Conservation (phyloP, 1,140 invertebrate species). For the Phymorhynchus buccinoides region DNA sequence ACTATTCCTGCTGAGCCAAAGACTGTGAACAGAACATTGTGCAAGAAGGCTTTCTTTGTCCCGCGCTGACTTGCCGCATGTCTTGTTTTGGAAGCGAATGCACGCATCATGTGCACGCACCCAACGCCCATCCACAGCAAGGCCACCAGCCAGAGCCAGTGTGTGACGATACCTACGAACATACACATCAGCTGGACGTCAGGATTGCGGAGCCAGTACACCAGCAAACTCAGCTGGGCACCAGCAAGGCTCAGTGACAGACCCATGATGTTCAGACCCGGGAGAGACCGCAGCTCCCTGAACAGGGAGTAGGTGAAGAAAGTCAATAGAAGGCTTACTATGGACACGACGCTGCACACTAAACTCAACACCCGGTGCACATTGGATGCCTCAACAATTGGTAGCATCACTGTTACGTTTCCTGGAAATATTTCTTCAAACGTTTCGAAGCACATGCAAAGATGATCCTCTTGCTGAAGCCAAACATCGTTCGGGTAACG, state of each 20-base stretch:
- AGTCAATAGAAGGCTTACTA: too few species aligned
- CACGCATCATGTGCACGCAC: too few species aligned
- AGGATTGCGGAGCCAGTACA: constrained; percentile 80
- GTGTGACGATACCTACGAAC: too few species aligned
- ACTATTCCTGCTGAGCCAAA: constrained; percentile 10
- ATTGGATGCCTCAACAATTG: background rate
- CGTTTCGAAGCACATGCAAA: background rate
- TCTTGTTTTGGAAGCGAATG: constrained; percentile 37
- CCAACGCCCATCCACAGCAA: too few species aligned
- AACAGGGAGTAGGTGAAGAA: constrained; percentile 70
- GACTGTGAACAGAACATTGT: background rate
- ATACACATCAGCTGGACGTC: constrained; percentile 75
- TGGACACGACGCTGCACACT: too few species aligned
- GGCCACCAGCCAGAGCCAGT: too few species aligned
- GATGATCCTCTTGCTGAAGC: too few species aligned
- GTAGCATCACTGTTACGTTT: background rate
- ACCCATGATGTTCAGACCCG: constrained; percentile 73
- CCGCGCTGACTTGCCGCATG: background rate
- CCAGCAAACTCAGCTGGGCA: constrained; percentile 72
- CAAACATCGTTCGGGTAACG: too few species aligned
- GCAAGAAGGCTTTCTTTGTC: background rate
- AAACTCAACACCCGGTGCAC: background rate
- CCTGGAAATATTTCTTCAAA: background rate
- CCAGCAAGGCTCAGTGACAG: constrained; percentile 69
- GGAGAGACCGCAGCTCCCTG: constrained; percentile 72